Percentiles rank a stretch among this genome's conserved stretches.
These are phyloP conservation scores for Actinia equina DNA, from an alignment of 64 coral and sea anemone genomes.

Conservation along the genomic window DNA sequence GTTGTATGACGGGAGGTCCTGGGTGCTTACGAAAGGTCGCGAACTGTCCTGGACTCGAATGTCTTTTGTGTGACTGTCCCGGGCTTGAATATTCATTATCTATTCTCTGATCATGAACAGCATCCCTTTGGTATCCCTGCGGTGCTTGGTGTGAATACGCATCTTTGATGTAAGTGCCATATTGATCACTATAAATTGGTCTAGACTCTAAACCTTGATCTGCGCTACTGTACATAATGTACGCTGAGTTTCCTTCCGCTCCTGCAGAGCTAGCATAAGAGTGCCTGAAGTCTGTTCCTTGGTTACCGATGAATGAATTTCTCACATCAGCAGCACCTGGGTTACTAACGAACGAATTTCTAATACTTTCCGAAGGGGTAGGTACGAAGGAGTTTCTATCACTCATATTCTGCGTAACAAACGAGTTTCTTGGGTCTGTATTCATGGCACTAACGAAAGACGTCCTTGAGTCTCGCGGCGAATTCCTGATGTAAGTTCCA, in stretches of 20 bases:
- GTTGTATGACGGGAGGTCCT: neutral
- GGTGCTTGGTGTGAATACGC: neutral
- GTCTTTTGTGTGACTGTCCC: neutral
- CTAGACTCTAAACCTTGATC: neutral
- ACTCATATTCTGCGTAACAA: neutral
- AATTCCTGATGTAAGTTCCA: neutral
- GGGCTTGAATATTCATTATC: slow-evolving; percentile 10
- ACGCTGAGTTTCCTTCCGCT: neutral
- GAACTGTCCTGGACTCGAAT: neutral
- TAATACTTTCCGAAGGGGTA: neutral
- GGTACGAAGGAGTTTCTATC: neutral
- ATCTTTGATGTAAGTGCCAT: neutral
- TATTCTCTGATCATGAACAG: neutral
- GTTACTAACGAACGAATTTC: slow-evolving; percentile 3
- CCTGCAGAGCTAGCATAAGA: neutral
- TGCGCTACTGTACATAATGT: neutral
- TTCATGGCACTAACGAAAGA: neutral
- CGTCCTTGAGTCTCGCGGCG: neutral
- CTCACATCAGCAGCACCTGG: neutral
- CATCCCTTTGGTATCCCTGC: neutral
- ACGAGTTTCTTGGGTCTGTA: neutral
- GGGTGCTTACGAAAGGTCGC: slow-evolving; percentile 10
- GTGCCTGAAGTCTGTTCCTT: neutral
- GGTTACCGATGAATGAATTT: neutral
- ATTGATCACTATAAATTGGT: slow-evolving; percentile 7